Evolutionary conservation across 2,797 vertebrate genomes (phyloP).

Genomic region (Phoeniculus purpureus): DNA sequence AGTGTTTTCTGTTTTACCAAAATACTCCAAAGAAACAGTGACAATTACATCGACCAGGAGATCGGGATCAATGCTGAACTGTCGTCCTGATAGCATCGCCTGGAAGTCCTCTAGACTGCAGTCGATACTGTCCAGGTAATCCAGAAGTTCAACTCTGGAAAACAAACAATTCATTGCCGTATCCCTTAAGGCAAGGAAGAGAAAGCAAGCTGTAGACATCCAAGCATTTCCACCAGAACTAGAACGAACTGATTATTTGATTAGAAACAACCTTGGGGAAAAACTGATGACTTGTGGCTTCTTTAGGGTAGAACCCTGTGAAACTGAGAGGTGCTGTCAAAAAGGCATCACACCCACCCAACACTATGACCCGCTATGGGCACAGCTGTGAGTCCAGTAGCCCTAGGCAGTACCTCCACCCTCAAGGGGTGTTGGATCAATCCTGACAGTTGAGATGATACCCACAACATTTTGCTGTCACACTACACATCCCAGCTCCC

Average conservation of each 20-base stretch:
- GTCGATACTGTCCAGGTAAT: constrained; percentile 97
- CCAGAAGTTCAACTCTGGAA: constrained; percentile 92
- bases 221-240: neutral
- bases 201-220: neutral
- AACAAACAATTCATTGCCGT: constrained; percentile 21
- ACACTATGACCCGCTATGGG: neutral
- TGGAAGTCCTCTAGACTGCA: constrained; percentile 98
- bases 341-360: neutral
- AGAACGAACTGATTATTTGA: neutral
- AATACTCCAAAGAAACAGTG: constrained; percentile 10
- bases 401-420: neutral
- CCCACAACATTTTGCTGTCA: neutral
- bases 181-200: neutral
- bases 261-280: neutral
- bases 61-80: constrained; percentile 90
- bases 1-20: neutral
- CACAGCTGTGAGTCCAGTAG: neutral
- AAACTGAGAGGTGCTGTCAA: neutral
- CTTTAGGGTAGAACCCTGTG: neutral
- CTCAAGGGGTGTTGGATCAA: neutral
- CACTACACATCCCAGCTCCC: neutral
- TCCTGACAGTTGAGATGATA: neutral
- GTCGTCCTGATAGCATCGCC: constrained; percentile 92
- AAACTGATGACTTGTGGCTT: neutral
- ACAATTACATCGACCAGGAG: constrained; percentile 84